Base-by-base conservation (phyloP, 2,797 vertebrate species). In the Cirrhinus molitorella region DNA sequence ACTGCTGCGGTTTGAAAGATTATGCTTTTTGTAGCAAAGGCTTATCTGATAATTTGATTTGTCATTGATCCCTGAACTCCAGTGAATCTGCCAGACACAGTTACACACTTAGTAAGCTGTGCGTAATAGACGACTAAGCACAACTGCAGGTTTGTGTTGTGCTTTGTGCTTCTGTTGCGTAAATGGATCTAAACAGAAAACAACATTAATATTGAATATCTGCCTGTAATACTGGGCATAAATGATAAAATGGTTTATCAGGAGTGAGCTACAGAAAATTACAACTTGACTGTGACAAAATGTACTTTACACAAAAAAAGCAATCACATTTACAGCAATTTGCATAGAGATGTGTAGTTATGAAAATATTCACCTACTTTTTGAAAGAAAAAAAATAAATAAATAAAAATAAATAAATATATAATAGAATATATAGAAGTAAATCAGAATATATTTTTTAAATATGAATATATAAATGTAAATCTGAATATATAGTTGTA, bases 21-120 rank as follows among this genome's bases (percentile, higher is more conserved):
- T 23, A 63, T 63, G 68, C 10, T 1, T 63, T 37, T 80, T 63
- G 34, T 23, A 63, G 21, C 25, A 72, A 59, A 61, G 28, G 55
- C 55, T 81, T 61, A 81, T 81, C 68, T 47, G 25, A 73, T 72
- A 9, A 73, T 73, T 63, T 49, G 55, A 73, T 81, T 45, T 81
- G 80, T 73, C 68, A 81, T 81, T 81, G 68, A 81, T 73, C 68
- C 43, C 47, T 73, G 80, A 81, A 73, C 80, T 71, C 19, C 25
- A 49, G 68, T 73, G 79, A 63, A 73, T 73, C 68, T 49, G 79
- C 55, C 55, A 72, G 57, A 63, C 28, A 49, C 28, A 34, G 68
- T 81, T 73, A 73, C 25, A 81, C 80, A 81, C 68, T 81, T 49
- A 45, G 65, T 11, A 68, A 28, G 12, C 3, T n/a, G 23, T 3